Evolutionary conservation across 2,113 vertebrate genomes (phyloP).

Genomic region (Pelobates fuscus): DNA sequence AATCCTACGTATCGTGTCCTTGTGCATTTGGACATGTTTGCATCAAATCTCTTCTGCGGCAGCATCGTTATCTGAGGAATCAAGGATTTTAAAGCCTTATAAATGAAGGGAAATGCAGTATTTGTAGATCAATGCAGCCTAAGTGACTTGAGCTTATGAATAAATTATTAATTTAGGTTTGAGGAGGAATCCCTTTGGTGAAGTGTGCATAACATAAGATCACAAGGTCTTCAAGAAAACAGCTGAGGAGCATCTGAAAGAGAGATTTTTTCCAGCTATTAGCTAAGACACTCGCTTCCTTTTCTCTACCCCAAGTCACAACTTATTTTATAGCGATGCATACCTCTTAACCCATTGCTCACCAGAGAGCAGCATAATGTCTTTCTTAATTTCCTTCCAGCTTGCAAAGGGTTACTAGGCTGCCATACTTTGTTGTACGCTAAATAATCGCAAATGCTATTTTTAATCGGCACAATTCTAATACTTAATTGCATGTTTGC

Average conservation of each 20-base stretch:
- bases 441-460: background rate
- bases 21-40: slow-evolving; percentile 44
- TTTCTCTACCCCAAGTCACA: too few relatives aligned
- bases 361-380: background rate
- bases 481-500: background rate
- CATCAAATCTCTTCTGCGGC: slow-evolving; percentile 52
- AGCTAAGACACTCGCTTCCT: slow-evolving; percentile 45
- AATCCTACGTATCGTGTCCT: background rate
- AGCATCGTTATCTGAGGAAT: slow-evolving; percentile 36
- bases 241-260: slow-evolving; percentile 25
- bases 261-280: slow-evolving; percentile 52
- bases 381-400: too few relatives aligned
- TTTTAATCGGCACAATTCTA: background rate
- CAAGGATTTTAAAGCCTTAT: slow-evolving; percentile 43
- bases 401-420: too few relatives aligned
- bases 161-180: slow-evolving; percentile 63
- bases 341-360: background rate
- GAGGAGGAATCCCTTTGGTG: slow-evolving; percentile 54
- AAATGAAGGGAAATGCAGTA: slow-evolving; percentile 58
- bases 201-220: slow-evolving; percentile 40
- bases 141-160: slow-evolving; percentile 55
- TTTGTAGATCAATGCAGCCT: slow-evolving; percentile 59
- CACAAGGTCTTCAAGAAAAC: slow-evolving; percentile 48
- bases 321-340: slow-evolving; percentile 16
- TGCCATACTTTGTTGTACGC: background rate